A percentile compares a stretch with the other conserved stretches of the same genome.
phyloP scores from a whole-genome alignment of 2,113 vertebrate genomes.

The Solea solea region DNA sequence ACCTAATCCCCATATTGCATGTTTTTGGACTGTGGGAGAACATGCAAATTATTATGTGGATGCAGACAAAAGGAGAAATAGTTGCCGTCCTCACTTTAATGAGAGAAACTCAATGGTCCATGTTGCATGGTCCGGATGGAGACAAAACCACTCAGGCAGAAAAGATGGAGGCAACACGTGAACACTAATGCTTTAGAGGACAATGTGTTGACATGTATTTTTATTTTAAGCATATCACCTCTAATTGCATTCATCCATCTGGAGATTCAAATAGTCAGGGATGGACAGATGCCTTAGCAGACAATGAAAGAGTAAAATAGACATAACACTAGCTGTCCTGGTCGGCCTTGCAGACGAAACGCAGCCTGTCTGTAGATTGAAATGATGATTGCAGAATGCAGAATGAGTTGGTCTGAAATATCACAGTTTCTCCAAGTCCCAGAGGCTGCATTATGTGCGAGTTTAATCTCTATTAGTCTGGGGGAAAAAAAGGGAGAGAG shows the following conservation, averaged over 20 bases:
- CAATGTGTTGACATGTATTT: constrained; percentile 65
- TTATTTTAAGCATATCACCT: constrained; percentile 52
- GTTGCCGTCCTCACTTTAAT: constrained; percentile 52
- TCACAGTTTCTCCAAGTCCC: constrained; percentile 16
- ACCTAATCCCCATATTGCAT: no score
- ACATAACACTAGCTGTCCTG: constrained; percentile 34
- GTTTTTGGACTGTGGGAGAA: no score
- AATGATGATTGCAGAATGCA: constrained; percentile 23
- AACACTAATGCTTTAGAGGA: constrained; percentile 41
- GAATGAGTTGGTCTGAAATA: constrained; percentile 39
- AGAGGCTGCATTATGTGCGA: constrained; percentile 17
- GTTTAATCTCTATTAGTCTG: constrained; percentile 44
- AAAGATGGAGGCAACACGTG: constrained; percentile 48
- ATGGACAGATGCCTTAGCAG: constrained; percentile 47
- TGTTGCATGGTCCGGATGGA: constrained; percentile 33
- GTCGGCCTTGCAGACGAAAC: constrained; percentile 24
- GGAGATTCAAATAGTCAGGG: constrained; percentile 45
- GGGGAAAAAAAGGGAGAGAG: constrained; percentile 13
- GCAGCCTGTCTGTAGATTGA: constrained; percentile 31
- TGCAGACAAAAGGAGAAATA: constrained; percentile 26
- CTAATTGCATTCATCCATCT: constrained; percentile 68
- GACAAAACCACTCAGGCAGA: constrained; percentile 57
- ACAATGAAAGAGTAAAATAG: constrained; percentile 26
- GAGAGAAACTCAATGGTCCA: constrained; percentile 64
- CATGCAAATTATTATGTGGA: neutral